phyloP scores from a whole-genome alignment of 2,797 vertebrate species.

The Phaenicophaeus curvirostris region DNA sequence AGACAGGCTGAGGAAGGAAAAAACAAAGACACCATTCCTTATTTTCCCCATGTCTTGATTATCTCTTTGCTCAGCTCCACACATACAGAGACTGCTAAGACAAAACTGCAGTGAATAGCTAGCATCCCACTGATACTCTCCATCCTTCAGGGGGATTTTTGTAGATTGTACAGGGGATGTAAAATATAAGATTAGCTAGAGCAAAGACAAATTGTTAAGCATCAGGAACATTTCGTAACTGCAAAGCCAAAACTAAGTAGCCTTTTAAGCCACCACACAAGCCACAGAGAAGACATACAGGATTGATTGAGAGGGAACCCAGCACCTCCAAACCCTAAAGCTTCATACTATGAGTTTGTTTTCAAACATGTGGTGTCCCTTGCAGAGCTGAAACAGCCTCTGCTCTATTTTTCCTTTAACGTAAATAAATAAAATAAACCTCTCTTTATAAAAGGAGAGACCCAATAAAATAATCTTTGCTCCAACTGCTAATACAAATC shows the following conservation, averaged over 20 bases:
- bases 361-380: neutral
- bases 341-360: neutral
- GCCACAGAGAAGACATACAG: neutral
- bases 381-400: neutral
- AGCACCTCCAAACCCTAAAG: neutral
- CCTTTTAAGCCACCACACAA: rapidly evolving
- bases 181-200: neutral
- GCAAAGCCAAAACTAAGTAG: neutral
- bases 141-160: neutral
- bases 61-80: neutral
- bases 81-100: neutral
- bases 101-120: neutral
- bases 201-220: neutral
- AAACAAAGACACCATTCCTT: neutral
- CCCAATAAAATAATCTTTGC: neutral
- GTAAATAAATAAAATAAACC: neutral
- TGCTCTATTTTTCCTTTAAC: neutral
- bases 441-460: neutral
- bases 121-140: neutral
- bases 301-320: neutral
- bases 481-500: neutral
- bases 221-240: neutral
- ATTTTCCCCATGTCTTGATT: neutral
- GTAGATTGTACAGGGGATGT: neutral
- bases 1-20: neutral